Evolutionary conservation across 1,140 invertebrate genomes (phyloP).

Genomic region (Solenopsis fugax): DNA sequence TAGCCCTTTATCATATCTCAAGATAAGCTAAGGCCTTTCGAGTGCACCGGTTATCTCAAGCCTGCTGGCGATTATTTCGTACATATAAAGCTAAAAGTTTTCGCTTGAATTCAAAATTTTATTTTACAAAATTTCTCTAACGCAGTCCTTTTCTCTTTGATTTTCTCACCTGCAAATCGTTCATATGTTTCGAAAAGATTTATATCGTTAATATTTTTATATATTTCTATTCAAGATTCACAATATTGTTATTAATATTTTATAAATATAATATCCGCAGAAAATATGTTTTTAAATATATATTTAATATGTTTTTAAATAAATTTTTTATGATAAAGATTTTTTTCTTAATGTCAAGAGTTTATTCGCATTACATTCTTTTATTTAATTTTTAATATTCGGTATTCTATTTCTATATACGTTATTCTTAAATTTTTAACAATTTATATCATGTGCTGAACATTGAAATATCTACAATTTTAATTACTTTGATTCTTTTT

Average conservation of each 20-base stretch:
- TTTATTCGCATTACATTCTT: not conserved
- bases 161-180: not conserved
- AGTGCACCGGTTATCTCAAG: conserved; percentile 52
- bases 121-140: not conserved
- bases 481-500: not conserved
- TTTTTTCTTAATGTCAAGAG: not conserved
- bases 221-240: not conserved
- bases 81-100: conserved; percentile 21
- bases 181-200: not conserved
- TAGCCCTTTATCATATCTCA: conserved; percentile 62
- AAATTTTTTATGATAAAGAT: not conserved
- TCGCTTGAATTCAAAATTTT: not conserved
- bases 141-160: not conserved
- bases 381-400: not conserved
- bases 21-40: conserved; percentile 57
- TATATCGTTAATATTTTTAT: not conserved
- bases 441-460: not conserved
- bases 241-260: not conserved
- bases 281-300: not conserved
- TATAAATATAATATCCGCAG: not conserved
- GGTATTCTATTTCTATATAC: not conserved
- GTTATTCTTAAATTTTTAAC: not conserved
- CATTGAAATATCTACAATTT: conserved; percentile 2
- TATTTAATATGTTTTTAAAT: not conserved
- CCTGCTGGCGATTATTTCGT: conserved; percentile 16